phyloP scores from a whole-genome alignment of 2,888 invertebrate species.

The Encarsia formosa region DNA sequence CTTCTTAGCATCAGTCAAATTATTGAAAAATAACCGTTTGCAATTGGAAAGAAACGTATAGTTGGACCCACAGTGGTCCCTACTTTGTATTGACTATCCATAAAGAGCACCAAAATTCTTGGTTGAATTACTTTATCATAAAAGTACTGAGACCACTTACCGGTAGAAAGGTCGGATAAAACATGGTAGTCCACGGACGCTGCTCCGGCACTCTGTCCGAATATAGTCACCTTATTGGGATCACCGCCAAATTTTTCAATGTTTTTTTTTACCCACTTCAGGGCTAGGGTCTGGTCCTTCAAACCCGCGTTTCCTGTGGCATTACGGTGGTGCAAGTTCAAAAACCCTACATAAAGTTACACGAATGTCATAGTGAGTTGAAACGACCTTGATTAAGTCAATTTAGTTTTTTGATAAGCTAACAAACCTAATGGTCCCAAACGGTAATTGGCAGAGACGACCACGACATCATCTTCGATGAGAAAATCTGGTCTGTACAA shows the following conservation, averaged over 20 bases:
- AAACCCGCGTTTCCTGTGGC: constrained; percentile 6
- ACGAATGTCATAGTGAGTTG: neutral
- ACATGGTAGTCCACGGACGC: constrained; percentile 6
- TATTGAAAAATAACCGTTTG: neutral
- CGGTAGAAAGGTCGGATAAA: constrained; percentile 8
- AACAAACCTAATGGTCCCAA: constrained; percentile 10
- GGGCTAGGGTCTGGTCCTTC: constrained; percentile 8
- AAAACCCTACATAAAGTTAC: constrained; percentile 4
- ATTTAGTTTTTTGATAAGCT: too few relatives aligned
- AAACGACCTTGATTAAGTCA: neutral
- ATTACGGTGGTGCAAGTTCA: constrained; percentile 2
- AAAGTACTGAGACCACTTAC: too few relatives aligned
- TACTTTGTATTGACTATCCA: too few relatives aligned
- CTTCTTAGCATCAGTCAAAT: too few relatives aligned
- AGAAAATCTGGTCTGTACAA: constrained; percentile 6
- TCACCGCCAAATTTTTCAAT: constrained; percentile 4
- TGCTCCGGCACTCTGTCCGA: constrained; percentile 6
- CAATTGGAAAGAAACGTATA: too few relatives aligned
- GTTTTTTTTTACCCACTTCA: constrained; percentile 7
- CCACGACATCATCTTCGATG: constrained; percentile 9
- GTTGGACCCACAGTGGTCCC: too few relatives aligned
- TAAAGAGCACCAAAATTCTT: too few relatives aligned
- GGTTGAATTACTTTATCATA: too few relatives aligned
- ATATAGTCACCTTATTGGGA: constrained; percentile 4
- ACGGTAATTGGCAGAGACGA: constrained; percentile 11